phyloP scores from a whole-genome alignment of 1,140 invertebrate species.

The Dryas iulia region DNA sequence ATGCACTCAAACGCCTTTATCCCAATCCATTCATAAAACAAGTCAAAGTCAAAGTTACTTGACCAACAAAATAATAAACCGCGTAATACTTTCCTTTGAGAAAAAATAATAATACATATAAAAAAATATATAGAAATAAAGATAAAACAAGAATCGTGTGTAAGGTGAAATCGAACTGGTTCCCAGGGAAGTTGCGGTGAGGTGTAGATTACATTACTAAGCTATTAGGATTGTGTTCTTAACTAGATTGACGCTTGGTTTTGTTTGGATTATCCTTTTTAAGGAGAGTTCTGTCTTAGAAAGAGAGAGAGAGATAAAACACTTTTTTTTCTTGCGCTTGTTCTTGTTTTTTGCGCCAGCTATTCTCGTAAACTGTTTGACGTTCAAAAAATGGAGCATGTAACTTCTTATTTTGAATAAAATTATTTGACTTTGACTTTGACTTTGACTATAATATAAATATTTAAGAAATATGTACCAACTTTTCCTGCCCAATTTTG shows the following conservation, averaged over 20 bases:
- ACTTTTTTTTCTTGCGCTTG: background rate
- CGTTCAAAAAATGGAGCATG: no score
- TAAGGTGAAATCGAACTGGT: slow-evolving; percentile 30
- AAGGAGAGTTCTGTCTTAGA: no score
- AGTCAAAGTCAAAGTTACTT: background rate
- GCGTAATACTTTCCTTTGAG: background rate
- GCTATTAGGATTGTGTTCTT: slow-evolving; percentile 4
- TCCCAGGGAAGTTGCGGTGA: slow-evolving; percentile 43
- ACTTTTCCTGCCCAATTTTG: no score
- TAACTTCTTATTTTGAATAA: no score
- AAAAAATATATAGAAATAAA: slow-evolving; percentile 2
- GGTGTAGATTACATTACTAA: slow-evolving; percentile 25
- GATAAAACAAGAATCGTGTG: slow-evolving; percentile 29
- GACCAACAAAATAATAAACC: background rate
- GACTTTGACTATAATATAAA: no score
- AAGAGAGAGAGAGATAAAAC: no score
- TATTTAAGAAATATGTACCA: no score
- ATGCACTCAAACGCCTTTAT: no score
- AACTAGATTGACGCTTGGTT: background rate
- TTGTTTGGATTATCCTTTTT: background rate
- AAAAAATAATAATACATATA: background rate
- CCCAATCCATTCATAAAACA: no score
- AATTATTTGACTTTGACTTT: no score
- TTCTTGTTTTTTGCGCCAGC: no score
- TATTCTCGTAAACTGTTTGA: no score